phyloP scores from a whole-genome alignment of 2,113 vertebrate genomes.

The Otolemur garnettii region DNA sequence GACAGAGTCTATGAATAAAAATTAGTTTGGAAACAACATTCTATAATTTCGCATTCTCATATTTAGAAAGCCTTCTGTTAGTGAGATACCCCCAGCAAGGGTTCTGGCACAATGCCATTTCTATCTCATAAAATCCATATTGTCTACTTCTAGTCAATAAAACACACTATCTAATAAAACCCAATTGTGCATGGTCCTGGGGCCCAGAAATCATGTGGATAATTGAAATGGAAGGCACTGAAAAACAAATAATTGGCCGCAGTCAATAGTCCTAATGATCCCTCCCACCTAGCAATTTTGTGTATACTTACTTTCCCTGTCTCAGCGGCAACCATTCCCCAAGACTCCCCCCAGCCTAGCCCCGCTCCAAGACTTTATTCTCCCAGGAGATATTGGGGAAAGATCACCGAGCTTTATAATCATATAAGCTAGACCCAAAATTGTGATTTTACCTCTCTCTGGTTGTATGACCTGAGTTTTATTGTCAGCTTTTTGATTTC shows the following conservation, averaged over 20 bases:
- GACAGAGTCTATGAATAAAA: conserved; percentile 71
- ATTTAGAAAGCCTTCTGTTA: conserved; percentile 34
- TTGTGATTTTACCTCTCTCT: background rate
- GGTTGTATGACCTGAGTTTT: background rate
- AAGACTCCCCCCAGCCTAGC: accelerated
- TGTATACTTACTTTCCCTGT: background rate
- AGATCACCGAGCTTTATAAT: background rate
- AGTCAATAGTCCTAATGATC: background rate
- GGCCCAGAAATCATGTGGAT: background rate
- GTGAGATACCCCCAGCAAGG: conserved; percentile 20
- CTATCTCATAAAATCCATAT: conserved; percentile 54
- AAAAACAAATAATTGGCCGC: background rate
- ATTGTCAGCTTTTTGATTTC: background rate
- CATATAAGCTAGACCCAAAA: background rate
- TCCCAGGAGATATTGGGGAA: background rate
- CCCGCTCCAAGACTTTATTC: accelerated
- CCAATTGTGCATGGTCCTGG: conserved; percentile 8
- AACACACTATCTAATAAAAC: conserved; percentile 51
- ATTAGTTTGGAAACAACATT: conserved; percentile 64
- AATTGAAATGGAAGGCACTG: conserved; percentile 46
- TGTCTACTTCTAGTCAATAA: conserved; percentile 56
- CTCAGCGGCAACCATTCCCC: background rate
- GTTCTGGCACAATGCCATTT: conserved; percentile 32
- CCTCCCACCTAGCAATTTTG: background rate
- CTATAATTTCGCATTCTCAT: background rate